Conservation (phyloP, 2,888 invertebrate genomes). For the Thymelicus sylvestris region DNA sequence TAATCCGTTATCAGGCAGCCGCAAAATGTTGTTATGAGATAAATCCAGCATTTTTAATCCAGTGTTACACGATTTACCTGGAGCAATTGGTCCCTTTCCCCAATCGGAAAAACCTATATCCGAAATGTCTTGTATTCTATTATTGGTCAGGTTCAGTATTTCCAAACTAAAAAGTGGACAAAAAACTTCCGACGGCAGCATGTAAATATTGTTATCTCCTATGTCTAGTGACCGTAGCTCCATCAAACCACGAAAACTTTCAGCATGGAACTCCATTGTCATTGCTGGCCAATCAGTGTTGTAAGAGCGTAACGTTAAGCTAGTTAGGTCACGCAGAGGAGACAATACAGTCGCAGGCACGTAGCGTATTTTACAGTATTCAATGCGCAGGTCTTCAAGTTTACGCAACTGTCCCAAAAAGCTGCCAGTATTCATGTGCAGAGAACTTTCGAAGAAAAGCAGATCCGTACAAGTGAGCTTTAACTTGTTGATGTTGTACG, state of each 20-base stretch:
- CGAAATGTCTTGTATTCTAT: conserved; percentile 91
- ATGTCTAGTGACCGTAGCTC: conserved; percentile 88
- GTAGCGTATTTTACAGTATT: conserved; percentile 91
- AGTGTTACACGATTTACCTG: conserved; percentile 89
- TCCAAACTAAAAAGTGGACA: conserved; percentile 89
- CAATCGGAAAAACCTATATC: conserved; percentile 91
- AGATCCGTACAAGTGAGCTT: conserved; percentile 89
- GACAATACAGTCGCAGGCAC: conserved; percentile 89
- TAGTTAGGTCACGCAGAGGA: conserved; percentile 87
- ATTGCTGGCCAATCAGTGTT: conserved; percentile 92
- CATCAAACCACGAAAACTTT: conserved; percentile 89
- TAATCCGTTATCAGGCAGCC: conserved; percentile 89
- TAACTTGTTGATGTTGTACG: conserved; percentile 88
- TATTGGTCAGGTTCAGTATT: conserved; percentile 89
- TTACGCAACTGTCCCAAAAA: conserved; percentile 87
- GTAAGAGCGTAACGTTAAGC: conserved; percentile 88
- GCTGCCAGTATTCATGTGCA: conserved; percentile 86
- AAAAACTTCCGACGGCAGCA: conserved; percentile 88
- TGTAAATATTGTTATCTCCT: conserved; percentile 91
- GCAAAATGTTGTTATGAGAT: conserved; percentile 89
- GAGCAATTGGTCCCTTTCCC: conserved; percentile 87
- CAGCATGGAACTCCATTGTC: conserved; percentile 90
- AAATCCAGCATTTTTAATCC: conserved; percentile 89
- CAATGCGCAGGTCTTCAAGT: conserved; percentile 90
- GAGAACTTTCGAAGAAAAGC: conserved; percentile 89